These are phyloP conservation scores for Odocoileus virginianus DNA, from an alignment of 2,113 vertebrate genomes.

Conservation along the genomic window DNA sequence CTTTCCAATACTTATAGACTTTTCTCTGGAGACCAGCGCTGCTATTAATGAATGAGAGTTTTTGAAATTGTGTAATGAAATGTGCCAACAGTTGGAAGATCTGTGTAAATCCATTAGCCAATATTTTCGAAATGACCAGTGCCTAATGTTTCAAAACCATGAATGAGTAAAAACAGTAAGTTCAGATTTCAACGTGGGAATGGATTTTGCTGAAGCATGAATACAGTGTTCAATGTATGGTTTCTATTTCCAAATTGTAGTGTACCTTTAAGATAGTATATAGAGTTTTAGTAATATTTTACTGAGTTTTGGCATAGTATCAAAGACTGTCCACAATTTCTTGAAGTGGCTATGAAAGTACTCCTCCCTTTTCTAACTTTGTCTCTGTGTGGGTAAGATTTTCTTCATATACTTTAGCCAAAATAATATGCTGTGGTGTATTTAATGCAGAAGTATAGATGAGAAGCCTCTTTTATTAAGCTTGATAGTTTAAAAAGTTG, in stretches of 20 bases:
- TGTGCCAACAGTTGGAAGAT: background rate
- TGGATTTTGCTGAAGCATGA: background rate
- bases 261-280: background rate
- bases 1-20: background rate
- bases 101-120: background rate
- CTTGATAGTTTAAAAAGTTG: background rate
- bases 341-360: background rate
- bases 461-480: background rate
- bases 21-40: background rate
- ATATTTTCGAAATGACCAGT: constrained; percentile 1
- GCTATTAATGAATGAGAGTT: background rate
- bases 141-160: background rate
- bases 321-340: background rate
- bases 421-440: background rate
- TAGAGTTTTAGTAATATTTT: background rate
- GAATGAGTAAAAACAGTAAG: background rate
- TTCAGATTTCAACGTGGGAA: background rate
- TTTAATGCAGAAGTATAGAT: background rate
- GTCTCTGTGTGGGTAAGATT: background rate
- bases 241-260: background rate
- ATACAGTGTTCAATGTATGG: background rate
- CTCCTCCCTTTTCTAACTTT: background rate
- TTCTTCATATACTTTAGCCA: background rate
- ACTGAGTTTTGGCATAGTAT: background rate
- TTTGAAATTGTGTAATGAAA: background rate